Base-by-base conservation (phyloP, 2,113 vertebrate genomes). In the Charina bottae region DNA sequence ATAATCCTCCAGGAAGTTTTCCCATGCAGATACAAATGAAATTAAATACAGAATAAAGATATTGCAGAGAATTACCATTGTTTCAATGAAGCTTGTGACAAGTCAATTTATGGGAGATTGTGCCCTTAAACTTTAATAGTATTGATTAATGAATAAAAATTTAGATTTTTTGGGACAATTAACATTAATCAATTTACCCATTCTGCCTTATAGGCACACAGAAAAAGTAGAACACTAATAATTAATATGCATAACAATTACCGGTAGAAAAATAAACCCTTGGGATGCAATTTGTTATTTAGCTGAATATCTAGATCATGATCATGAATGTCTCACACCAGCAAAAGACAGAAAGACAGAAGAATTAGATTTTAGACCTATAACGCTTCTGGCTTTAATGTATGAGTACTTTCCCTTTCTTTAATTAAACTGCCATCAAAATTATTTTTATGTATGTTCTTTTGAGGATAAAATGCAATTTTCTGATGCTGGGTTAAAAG, bases 271-370 rank as follows among this genome's bases (percentile, higher is more conserved):
- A 21, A 95, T 95, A 90, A 95, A 89, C 88, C 89, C 88, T 94
- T 95, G 93, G 95, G 72, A 93, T 92, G 90, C 93, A 96, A 93
- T 93, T 93, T 95, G 94, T 87, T 95, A 95, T 93, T 93, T 94
- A 94, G 92, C 88, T 94, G 89, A 96, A 85, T 92, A 94, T 60
- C 49, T 92, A 95, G 46, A 64, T 92, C 42, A 89, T 89, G 78
- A 62, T 83, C 42, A 42, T 53, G 87, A 84, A 60, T 60, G 42
- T 49, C 49, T 46, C 49, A 92, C 58, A 92, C 58, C 78, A 85
- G 46, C 72, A 89, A 33, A 89, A 85, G 87, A 84, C 21, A 84
- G 83, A 78, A 21, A 42, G 72, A 37, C 17, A 42, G 6, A 78
- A 89, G 87, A 95, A 91, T 93, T 95, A 94, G 1, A 84, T 92